Evolutionary conservation across 2,797 vertebrate species (phyloP), one percentile per base, ranked within the genome.

Genomic region (Helicolenus hilgendorfi): DNA sequence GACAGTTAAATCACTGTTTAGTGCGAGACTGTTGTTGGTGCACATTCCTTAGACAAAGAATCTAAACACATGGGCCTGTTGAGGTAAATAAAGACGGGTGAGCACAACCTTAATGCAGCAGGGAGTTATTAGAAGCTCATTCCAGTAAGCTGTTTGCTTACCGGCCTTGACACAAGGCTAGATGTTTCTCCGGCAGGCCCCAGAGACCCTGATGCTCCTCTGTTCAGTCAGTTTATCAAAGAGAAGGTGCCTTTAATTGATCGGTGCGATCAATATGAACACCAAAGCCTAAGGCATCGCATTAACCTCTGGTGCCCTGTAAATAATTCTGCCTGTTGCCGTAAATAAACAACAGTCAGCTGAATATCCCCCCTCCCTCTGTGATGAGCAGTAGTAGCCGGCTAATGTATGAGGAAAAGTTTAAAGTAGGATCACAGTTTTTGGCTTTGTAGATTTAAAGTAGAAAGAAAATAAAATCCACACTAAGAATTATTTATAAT

Each of bases 111-210:
- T 79, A 89, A 83, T 89, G 78, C 36, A 26, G 15, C 76, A 75
- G 38, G 79, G 71, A 85, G 79, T 81, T 77, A 77, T 89, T 74
- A 36, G 26, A 83, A 56, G 27, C 56, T 31, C 13, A 29, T 93
- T 90, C 91, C 90, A 85, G 81, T 76, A 84, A 93, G 67, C n/a
- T n/a, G 4, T 72, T 72, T 77, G 18, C 65, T 36, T 31, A 36
- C 22, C 33, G 27, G 63, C 45, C 56, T 74, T 76, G 41, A 88
- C 72, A 35, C 81, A 69, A 92, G 67, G 80, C 76, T 70, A 72
- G 81, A 45, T 15, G 49, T 75, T 72, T 89, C 68, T 81, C 80
- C 8, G 0, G 11, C 62, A 65, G 74, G 27, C 74, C 53, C 85
- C 15, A 10, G 73, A 58, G 72, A 80, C 20, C 68, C 71, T 11